Evolutionary conservation across 2,888 invertebrate species (phyloP), one percentile per base, ranked within the genome.

Genomic region (Sarcophaga carnaria): DNA sequence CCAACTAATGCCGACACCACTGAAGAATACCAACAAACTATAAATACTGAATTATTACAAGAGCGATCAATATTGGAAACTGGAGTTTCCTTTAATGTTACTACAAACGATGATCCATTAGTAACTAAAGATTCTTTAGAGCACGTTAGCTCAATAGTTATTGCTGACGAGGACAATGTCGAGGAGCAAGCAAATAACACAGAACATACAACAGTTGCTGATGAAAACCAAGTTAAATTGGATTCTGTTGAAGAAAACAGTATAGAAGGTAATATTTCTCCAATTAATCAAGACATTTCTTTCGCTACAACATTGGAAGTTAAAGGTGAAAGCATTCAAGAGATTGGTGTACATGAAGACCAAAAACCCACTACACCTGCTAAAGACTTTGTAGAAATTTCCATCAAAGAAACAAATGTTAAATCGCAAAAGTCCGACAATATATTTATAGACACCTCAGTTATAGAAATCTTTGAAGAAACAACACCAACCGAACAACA

Each of bases 381-480:
- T 5, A 17, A 12, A 17, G 54, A 17, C 14, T 54, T 17, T 25
- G 69, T 79, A 59, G 66, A 69, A 71, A 37, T 77, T 64, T 49
- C 79, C 8, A 79, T 74, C 2, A 17, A 80, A 37, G 54, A 86
- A 67, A 80, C 70, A 22, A 80, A 69, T 59, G 14, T 74, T 80
- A 17, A 22, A 27, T 72, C 70, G 0, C 17, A 22, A 20, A 45
- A 74, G 17, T 60, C 63, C 47, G 78, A 76, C 49, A 67, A 76
- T 25, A 79, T 84, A 62, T 83, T 83, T 25, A 69, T 78, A 25
- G 83, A 83, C 20, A 37, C 20, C 3, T 66, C 80, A 14, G 66
- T 71, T 8, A 81, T 12, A 17, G 86, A 83, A 71, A 74, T 79
- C 54, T 84, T 75, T 62, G 75, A 72, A 37, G 82, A 75, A 76